phyloP scores from a whole-genome alignment of 2,113 vertebrate species.

The Oryzias melastigma region DNA sequence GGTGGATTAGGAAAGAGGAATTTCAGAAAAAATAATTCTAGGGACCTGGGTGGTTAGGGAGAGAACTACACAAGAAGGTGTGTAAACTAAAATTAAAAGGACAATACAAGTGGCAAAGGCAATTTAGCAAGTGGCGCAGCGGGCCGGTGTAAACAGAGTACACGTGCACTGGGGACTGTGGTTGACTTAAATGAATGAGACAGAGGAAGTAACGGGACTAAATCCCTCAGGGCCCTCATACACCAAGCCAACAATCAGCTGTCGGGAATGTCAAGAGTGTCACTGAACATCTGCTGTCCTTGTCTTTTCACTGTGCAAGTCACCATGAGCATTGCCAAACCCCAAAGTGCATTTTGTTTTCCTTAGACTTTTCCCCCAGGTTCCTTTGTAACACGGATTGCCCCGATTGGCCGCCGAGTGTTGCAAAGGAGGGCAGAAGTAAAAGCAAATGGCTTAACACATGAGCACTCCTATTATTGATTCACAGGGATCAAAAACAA shows the following conservation, averaged over 20 bases:
- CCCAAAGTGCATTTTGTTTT: not conserved
- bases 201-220: constrained; percentile 33
- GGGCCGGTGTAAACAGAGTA: constrained; percentile 47
- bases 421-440: too few relatives aligned
- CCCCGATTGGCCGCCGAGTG: not conserved
- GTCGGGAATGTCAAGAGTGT: not conserved
- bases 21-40: constrained; percentile 55
- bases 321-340: not conserved
- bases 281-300: not conserved
- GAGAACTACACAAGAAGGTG: constrained; percentile 17
- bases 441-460: too few relatives aligned
- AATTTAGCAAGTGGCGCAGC: constrained; percentile 43
- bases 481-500: too few relatives aligned
- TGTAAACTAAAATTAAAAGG: constrained; percentile 53
- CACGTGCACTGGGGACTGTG: constrained; percentile 32
- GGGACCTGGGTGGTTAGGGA: constrained; percentile 46
- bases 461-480: too few relatives aligned
- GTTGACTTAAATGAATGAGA: constrained; percentile 48
- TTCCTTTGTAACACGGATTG: not conserved
- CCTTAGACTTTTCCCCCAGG: not conserved
- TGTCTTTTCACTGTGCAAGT: not conserved
- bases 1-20: constrained; percentile 67
- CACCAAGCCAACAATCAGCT: constrained; percentile 1
- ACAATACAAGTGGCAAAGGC: constrained; percentile 32
- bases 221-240: constrained; percentile 16